phyloP scores from a whole-genome alignment of 2,113 vertebrate species.

The Pomatostomus ruficeps region DNA sequence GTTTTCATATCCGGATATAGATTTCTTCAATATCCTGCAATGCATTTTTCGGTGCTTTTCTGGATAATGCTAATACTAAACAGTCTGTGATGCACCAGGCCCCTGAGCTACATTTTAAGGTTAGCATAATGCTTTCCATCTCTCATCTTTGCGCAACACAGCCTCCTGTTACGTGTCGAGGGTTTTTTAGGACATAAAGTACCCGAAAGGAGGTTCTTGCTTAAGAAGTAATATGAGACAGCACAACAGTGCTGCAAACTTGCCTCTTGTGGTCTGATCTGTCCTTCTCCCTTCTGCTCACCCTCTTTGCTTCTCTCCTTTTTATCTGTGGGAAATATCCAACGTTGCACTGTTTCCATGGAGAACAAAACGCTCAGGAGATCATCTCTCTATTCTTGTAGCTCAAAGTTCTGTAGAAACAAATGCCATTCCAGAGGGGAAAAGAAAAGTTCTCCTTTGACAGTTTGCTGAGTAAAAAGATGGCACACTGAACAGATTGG shows the following conservation, averaged over 20 bases:
- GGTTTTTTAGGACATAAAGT: slow-evolving; percentile 5
- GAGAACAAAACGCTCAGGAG: background rate
- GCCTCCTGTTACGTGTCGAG: background rate
- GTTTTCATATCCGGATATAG: slow-evolving; percentile 65
- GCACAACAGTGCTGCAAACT: background rate
- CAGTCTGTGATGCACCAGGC: slow-evolving; percentile 7
- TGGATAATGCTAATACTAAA: slow-evolving; percentile 14
- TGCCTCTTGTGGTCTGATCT: background rate
- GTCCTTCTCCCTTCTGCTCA: background rate
- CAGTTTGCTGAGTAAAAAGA: background rate
- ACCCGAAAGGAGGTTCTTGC: background rate
- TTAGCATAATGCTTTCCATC: slow-evolving; percentile 35
- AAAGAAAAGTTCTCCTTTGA: background rate
- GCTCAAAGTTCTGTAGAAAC: background rate
- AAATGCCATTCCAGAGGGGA: background rate
- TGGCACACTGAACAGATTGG: background rate
- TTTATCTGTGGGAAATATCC: background rate
- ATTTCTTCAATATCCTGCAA: slow-evolving; percentile 68
- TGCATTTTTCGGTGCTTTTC: slow-evolving; percentile 11
- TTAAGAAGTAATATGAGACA: background rate
- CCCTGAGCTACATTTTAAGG: slow-evolving; percentile 8
- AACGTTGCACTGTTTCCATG: background rate
- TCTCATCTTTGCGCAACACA: background rate
- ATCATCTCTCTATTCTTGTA: background rate
- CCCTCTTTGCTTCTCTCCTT: background rate